Evolutionary conservation across 1,140 invertebrate genomes (phyloP).

Genomic region (Lysiphlebus fabarum): DNA sequence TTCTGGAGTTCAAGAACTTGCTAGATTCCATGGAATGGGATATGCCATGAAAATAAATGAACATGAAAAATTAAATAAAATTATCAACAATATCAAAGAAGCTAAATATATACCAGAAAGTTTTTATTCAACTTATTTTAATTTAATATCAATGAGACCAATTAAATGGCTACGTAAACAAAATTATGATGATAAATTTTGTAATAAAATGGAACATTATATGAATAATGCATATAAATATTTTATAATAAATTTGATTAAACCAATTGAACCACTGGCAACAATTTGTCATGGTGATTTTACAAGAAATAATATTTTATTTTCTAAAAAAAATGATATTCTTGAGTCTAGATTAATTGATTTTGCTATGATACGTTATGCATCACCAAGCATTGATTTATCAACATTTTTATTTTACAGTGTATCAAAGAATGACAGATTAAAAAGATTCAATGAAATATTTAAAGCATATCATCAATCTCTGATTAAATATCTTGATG

Average conservation of each 20-base stretch:
- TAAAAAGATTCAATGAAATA: constrained; percentile 33
- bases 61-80: constrained; percentile 33
- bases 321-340: constrained; percentile 28
- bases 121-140: rapidly evolving
- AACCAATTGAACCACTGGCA: constrained; percentile 34
- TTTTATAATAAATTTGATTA: constrained; percentile 9
- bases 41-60: constrained; percentile 39
- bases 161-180: constrained; percentile 21
- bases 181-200: constrained; percentile 28
- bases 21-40: constrained; percentile 44
- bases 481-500: constrained; percentile 25
- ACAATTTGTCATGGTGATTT: constrained; percentile 49
- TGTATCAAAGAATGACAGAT: constrained; percentile 29
- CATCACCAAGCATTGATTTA: constrained; percentile 46
- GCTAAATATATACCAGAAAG: constrained; percentile 3
- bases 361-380: constrained; percentile 41
- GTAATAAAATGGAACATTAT: constrained; percentile 25
- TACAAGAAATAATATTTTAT: constrained; percentile 46
- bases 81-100: constrained; percentile 30
- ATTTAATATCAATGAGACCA: not conserved
- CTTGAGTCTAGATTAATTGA: constrained; percentile 46
- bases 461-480: constrained; percentile 40
- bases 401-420: constrained; percentile 48
- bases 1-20: constrained; percentile 41
- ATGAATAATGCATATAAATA: constrained; percentile 18